Conservation (phyloP, 2,888 invertebrate genomes). For the Euplexia lucipara region DNA sequence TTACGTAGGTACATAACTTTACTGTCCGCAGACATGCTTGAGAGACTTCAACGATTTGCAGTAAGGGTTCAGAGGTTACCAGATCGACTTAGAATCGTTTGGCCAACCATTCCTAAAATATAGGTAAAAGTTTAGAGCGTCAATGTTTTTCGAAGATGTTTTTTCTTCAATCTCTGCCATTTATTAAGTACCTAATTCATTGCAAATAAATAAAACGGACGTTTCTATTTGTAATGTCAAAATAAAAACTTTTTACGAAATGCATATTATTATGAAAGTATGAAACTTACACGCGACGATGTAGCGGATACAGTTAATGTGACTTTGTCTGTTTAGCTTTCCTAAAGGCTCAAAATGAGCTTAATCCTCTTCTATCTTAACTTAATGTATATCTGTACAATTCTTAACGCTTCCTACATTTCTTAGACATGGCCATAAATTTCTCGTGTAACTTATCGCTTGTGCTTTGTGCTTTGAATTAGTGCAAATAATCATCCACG, state of each 20-base stretch:
- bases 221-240: too few species aligned
- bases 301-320: too few species aligned
- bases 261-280: too few species aligned
- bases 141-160: too few species aligned
- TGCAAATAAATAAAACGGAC: too few species aligned
- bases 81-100: neutral
- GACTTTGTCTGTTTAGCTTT: too few species aligned
- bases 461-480: constrained; percentile 29
- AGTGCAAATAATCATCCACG: too few species aligned
- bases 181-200: too few species aligned
- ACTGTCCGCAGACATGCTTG: constrained; percentile 18
- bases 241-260: too few species aligned
- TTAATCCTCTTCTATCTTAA: neutral
- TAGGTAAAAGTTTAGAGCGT: too few species aligned
- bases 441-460: constrained; percentile 26
- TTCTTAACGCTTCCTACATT: neutral
- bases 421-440: constrained; percentile 36
- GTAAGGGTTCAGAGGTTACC: neutral
- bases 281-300: too few species aligned
- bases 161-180: too few species aligned
- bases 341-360: neutral
- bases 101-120: neutral
- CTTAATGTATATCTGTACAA: constrained; percentile 8
- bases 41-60: constrained; percentile 7
- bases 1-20: constrained; percentile 19